Conservation (phyloP, 1,140 invertebrate species). For the Lordiphosa stackelbergi region DNA sequence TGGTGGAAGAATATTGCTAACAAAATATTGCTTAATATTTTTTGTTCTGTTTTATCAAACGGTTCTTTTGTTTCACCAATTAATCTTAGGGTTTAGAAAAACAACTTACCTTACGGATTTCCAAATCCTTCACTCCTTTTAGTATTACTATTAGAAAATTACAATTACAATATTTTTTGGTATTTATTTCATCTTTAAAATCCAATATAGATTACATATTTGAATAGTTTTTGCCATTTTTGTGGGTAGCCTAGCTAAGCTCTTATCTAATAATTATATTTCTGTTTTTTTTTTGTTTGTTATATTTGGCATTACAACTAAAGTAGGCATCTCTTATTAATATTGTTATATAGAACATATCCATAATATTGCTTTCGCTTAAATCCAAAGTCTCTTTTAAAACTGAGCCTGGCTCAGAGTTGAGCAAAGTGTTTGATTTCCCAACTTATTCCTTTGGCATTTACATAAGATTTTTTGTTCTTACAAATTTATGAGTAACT, state of each 20-base stretch:
- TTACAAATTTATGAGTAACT: constrained; percentile 35
- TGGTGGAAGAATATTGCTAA: too few relatives aligned
- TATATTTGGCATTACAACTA: constrained; percentile 35
- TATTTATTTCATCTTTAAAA: not conserved
- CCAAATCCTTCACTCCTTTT: too few relatives aligned
- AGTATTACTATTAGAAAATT: too few relatives aligned
- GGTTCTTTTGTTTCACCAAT: too few relatives aligned
- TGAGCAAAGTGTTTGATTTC: constrained; percentile 17
- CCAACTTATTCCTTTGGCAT: constrained; percentile 50
- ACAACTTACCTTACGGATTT: too few relatives aligned
- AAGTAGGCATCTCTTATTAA: constrained; percentile 13
- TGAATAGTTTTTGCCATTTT: not conserved
- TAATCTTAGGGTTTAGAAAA: too few relatives aligned
- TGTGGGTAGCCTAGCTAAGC: constrained; percentile 4
- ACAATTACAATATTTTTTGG: not conserved
- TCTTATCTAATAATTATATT: constrained; percentile 4
- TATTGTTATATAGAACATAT: not conserved
- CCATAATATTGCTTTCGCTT: constrained; percentile 5
- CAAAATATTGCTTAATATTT: too few relatives aligned
- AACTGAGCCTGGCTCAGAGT: constrained; percentile 55
- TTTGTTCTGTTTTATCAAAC: too few relatives aligned
- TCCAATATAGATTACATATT: constrained; percentile 1
- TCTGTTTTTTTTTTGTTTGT: too few relatives aligned
- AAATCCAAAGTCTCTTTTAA: constrained; percentile 50
- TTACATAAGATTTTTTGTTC: constrained; percentile 50